A percentile compares a stretch with the other conserved stretches of the same genome.
Evolutionary conservation across 2,797 vertebrate genomes (phyloP).

Genomic region (Lagodon rhomboides): DNA sequence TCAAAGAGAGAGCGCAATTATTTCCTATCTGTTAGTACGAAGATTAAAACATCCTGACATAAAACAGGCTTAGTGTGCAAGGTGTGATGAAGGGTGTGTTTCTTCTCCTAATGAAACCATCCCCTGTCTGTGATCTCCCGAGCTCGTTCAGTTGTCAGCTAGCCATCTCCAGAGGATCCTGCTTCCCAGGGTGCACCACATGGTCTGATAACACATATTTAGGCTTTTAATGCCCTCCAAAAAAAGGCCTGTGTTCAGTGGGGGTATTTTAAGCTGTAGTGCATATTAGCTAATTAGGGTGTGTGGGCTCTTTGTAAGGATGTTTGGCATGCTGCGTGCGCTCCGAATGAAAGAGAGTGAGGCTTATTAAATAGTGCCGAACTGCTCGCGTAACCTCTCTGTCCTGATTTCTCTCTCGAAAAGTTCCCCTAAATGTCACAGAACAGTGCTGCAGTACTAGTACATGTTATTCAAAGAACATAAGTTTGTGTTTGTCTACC

Average conservation of each 20-base stretch:
- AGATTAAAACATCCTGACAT: slow-evolving; percentile 75
- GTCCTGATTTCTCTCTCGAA: slow-evolving; percentile 57
- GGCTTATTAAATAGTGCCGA: slow-evolving; percentile 75
- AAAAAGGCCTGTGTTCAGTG: slow-evolving; percentile 69
- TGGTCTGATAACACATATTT: slow-evolving; percentile 79
- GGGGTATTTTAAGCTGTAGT: slow-evolving; percentile 76
- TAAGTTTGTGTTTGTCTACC: slow-evolving; percentile 24
- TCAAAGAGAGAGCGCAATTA: slow-evolving; percentile 64
- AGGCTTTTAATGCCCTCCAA: slow-evolving; percentile 73
- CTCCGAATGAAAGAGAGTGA: slow-evolving; percentile 75
- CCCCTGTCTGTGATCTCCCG: slow-evolving; percentile 75
- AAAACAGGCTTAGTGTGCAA: slow-evolving; percentile 59
- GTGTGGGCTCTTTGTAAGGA: slow-evolving; percentile 75
- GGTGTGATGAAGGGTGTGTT: slow-evolving; percentile 74
- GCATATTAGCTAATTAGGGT: slow-evolving; percentile 81
- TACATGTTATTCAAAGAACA: slow-evolving; percentile 30
- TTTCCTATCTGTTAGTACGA: slow-evolving; percentile 65
- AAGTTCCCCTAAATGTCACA: slow-evolving; percentile 70
- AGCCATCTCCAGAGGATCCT: slow-evolving; percentile 73
- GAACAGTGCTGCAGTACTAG: slow-evolving; percentile 10
- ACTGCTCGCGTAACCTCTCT: slow-evolving; percentile 70
- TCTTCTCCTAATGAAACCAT: slow-evolving; percentile 69
- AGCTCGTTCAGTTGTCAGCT: slow-evolving; percentile 65
- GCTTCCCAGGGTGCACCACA: slow-evolving; percentile 71
- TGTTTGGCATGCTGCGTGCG: slow-evolving; percentile 73